Evolutionary conservation across 2,797 vertebrate genomes (phyloP), one percentile per base, ranked within the genome.

Genomic region (Xiphophorus birchmanni): DNA sequence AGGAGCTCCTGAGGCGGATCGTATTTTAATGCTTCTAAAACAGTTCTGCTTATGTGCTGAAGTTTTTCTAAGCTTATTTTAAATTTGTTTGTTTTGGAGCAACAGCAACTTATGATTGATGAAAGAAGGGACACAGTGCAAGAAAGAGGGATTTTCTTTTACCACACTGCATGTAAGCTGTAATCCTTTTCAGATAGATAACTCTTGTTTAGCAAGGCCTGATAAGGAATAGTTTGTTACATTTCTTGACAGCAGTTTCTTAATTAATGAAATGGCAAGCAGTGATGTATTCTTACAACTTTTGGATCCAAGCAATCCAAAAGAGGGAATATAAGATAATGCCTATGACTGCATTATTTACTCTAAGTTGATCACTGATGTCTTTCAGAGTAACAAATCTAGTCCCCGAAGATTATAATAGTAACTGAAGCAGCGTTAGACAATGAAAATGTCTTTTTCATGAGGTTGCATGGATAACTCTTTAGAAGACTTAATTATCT

Each of bases 1-100:
- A 80, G 73, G 18, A 11, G 29, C 73, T 84, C 74, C 79, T 78
- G 32, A 79, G 77, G 79, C 84, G 77, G 67, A 56, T 76, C 35
- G 45, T 17, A 78, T 83, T 87, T 60, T 2, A 2, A 21, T 2
- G 42, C 35, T 45, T 65, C 42, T 18, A 56, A 78, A 84, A 48
- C n/a, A 32, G 5, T 23, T 81, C 18, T 78, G 54, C n/a, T 40
- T 52, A 18, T 52, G 23, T 69, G 23, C 29, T 52, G 11, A 29
- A 71, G 13, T 40, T 29, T 78, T 72, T 37, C 69, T 48, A 10
- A 37, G 26, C 23, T 65, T 60, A 52, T 79, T 52, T 56, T 56
- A 79, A 80, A 78, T 76, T 73, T 37, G 15, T 75, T 69, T 80
- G 52, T 74, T 84, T 78, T 26, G 71, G 35, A 60, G 74, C 50